These are phyloP conservation scores for Bubo blakistoni DNA, from an alignment of 2,113 vertebrate species.

Conservation along the genomic window DNA sequence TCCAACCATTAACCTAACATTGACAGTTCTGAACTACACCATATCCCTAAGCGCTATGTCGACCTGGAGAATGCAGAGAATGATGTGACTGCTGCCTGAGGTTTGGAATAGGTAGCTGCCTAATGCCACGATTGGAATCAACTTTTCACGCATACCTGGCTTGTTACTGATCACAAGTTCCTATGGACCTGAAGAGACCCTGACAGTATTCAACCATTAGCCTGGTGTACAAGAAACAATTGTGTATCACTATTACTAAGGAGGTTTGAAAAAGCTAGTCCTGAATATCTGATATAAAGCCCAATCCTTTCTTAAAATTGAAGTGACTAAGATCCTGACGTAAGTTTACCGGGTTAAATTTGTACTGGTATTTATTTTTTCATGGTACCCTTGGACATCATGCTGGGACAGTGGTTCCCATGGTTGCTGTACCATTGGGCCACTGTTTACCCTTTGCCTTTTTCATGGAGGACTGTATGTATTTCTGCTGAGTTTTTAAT, in stretches of 20 bases:
- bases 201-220: neutral
- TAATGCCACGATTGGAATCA: rapidly evolving
- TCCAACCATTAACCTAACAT: too few species aligned
- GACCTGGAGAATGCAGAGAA: neutral
- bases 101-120: neutral
- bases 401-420: neutral
- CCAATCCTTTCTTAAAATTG: neutral
- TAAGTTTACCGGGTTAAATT: neutral
- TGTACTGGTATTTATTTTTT: neutral
- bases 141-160: neutral
- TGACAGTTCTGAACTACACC: too few species aligned
- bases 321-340: neutral
- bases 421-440: neutral
- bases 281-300: neutral
- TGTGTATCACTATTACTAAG: neutral
- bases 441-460: neutral
- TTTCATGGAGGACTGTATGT: neutral
- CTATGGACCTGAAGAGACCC: neutral
- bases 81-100: neutral
- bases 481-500: neutral
- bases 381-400: neutral
- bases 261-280: neutral
- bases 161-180: neutral
- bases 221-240: neutral
- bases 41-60: too few species aligned